Base-by-base conservation (phyloP, 2,113 vertebrate genomes). In the Triplophysa siluroides region DNA sequence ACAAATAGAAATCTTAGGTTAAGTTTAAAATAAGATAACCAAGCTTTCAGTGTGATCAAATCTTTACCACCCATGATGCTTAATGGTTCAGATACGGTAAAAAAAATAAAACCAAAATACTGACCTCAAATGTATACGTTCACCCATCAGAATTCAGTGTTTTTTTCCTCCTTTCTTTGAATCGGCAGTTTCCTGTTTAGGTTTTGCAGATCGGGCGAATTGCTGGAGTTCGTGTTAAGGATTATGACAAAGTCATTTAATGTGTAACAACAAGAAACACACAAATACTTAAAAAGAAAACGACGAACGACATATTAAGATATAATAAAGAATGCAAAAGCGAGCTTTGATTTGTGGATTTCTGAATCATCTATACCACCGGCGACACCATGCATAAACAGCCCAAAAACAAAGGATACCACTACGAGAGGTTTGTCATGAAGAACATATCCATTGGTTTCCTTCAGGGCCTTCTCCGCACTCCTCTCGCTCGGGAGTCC, bases 121-220 rank as follows among this genome's bases (percentile, higher is more conserved):
- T 68, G 11, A 10, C 21, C 18, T 14, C n/a, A 71, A 43, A 26
- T 60, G 60, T 33, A n/a, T 56, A 13, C 52, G 13, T 12, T 24
- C 38, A 54, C 79, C 80, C 62, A 75, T 38, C 80, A 16, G 21
- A 38, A 11, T 52, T 8, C 4, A 89, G 3, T 87, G 84, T 10
- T 80, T 88, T 38, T 85, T 92, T 0, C 81, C 24, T 50, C 89
- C 86, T 77, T 83, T 92, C 85, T 89, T 93, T 14, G 83, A 3
- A 0, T 96, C 95, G 0, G 82, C 89, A 50, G 83, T 68, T 71
- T 96, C 95, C 77, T 89, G 93, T 83, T 98, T 99, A 56, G 97
- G 98, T 90, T 95, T 93, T 80, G 98, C 97, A 61, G 98, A 99
- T 87, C 97, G 93, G 85, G 97, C 98, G 88, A 97, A 99, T 84